Percentiles rank a stretch among this genome's conserved stretches.
Evolutionary conservation across 2,797 vertebrate species (phyloP).

Genomic region (Tachyglossus aculeatus): DNA sequence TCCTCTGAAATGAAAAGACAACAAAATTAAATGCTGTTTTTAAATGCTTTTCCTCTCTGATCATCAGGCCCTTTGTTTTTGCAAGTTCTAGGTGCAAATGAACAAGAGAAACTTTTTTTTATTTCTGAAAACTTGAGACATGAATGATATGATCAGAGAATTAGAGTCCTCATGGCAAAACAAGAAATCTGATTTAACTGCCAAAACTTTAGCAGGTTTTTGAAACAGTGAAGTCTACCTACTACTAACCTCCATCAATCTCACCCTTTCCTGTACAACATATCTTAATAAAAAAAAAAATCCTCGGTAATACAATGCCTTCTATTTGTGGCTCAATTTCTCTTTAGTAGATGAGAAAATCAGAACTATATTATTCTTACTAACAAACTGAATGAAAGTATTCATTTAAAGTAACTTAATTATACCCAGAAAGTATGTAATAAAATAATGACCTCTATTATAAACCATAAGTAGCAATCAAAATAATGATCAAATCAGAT

Average conservation of each 20-base stretch:
- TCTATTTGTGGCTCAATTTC: slow-evolving; percentile 55
- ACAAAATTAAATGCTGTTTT: slow-evolving; percentile 38
- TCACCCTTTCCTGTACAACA: slow-evolving; percentile 50
- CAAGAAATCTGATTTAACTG: slow-evolving; percentile 28
- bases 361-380: slow-evolving; percentile 70
- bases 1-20: slow-evolving; percentile 34
- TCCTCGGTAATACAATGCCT: slow-evolving; percentile 42
- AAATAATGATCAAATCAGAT: slow-evolving; percentile 78
- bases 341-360: slow-evolving; percentile 68
- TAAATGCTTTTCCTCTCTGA: slow-evolving; percentile 39
- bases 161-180: slow-evolving; percentile 2
- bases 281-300: slow-evolving; percentile 35
- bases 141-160: slow-evolving; percentile 36
- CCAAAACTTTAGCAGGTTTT: slow-evolving; percentile 40
- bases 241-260: slow-evolving; percentile 44
- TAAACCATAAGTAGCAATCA: slow-evolving; percentile 76
- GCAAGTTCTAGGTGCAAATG: slow-evolving; percentile 18
- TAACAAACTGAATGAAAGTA: slow-evolving; percentile 68
- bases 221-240: slow-evolving; percentile 54
- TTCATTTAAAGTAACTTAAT: slow-evolving; percentile 76
- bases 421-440: slow-evolving; percentile 66
- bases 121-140: slow-evolving; percentile 17
- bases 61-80: slow-evolving; percentile 16
- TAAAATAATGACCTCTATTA: slow-evolving; percentile 78
- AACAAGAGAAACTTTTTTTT: slow-evolving; percentile 42